Percentiles rank a stretch among this genome's conserved stretches.
phyloP scores from a whole-genome alignment of 2,797 vertebrate genomes.

The Numenius phaeopus region DNA sequence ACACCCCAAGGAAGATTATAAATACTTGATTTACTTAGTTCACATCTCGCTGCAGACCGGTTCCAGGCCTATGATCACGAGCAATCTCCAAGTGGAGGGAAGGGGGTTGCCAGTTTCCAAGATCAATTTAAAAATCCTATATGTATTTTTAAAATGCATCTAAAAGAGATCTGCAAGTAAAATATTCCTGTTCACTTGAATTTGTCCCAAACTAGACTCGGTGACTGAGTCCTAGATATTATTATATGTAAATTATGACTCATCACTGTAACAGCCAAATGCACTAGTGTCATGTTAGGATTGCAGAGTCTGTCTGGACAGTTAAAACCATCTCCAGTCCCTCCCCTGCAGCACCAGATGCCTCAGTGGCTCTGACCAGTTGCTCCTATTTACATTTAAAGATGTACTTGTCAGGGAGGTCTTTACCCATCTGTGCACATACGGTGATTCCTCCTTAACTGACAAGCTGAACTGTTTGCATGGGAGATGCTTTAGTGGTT shows the following conservation, averaged over 20 bases:
- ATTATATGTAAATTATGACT: neutral
- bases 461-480: neutral
- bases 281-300: neutral
- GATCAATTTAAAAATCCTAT: neutral
- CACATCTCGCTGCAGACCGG: neutral
- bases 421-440: neutral
- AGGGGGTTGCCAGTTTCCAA: neutral
- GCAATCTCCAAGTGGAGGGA: neutral
- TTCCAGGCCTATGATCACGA: neutral
- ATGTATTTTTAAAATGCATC: neutral
- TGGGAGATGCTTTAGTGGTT: neutral
- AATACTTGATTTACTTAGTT: neutral
- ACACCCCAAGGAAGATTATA: neutral
- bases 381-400: neutral
- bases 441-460: neutral
- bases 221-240: neutral
- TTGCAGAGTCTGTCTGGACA: neutral
- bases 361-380: neutral
- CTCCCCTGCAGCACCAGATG: neutral
- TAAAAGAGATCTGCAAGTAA: neutral
- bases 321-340: neutral
- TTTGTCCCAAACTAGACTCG: neutral
- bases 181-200: neutral
- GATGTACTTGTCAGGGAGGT: neutral
- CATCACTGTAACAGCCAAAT: neutral